Percentiles rank a stretch among this genome's conserved stretches.
phyloP scores from a whole-genome alignment of 1,140 invertebrate species.

The Camponotus vicinus region DNA sequence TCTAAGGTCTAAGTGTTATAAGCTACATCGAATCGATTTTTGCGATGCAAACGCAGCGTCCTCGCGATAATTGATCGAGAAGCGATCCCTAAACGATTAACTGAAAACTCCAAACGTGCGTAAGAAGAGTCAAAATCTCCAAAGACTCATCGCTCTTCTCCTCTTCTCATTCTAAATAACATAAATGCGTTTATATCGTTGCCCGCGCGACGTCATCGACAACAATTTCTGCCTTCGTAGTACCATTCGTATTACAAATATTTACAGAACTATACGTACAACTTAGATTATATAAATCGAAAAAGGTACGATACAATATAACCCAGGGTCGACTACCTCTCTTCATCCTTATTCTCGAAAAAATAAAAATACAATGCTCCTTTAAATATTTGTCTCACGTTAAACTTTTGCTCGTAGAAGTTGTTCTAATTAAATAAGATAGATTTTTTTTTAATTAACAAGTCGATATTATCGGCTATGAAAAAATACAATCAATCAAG shows the following conservation, averaged over 20 bases:
- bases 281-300: conserved; percentile 73
- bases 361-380: not conserved
- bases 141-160: not conserved
- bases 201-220: conserved; percentile 59
- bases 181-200: conserved; percentile 79
- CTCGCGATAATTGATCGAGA: conserved; percentile 47
- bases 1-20: conserved; percentile 72
- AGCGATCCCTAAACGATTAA: conserved; percentile 32
- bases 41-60: conserved; percentile 56
- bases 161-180: conserved; percentile 13
- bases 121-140: conserved; percentile 35
- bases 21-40: conserved; percentile 61
- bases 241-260: conserved; percentile 82
- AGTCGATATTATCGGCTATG: not conserved
- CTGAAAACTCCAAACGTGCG: conserved; percentile 45
- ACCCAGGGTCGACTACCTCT: not conserved
- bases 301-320: conserved; percentile 58
- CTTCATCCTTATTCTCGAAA: not conserved
- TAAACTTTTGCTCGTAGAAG: not conserved
- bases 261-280: conserved; percentile 83
- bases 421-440: not conserved
- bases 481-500: conserved; percentile 39
- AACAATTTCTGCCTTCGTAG: conserved; percentile 69
- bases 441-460: not conserved
- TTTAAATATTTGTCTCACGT: not conserved